Conservation (phyloP, 2,113 vertebrate genomes). For the Erpornis zantholeuca region DNA sequence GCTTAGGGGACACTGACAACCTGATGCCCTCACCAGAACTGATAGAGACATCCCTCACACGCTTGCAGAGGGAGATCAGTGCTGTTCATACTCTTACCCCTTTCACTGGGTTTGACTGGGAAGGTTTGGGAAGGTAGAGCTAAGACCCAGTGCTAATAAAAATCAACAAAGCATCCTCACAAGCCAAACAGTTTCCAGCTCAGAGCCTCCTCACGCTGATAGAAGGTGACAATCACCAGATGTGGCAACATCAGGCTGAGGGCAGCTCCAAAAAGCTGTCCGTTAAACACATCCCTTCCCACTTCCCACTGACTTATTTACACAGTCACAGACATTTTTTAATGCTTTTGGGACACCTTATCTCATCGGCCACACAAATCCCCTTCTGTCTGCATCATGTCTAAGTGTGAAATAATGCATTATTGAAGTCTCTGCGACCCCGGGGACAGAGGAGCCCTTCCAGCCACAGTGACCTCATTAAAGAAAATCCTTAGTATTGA, state of each 20-base stretch:
- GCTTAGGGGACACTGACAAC: neutral
- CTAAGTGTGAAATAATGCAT: neutral
- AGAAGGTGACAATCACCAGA: conserved; percentile 33
- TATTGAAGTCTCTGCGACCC: neutral
- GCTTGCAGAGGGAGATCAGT: neutral
- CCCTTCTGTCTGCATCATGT: neutral
- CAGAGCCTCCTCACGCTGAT: neutral
- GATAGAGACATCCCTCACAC: neutral
- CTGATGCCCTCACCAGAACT: neutral
- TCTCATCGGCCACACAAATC: neutral
- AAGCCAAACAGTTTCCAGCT: conserved; percentile 5
- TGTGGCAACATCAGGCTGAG: conserved; percentile 24
- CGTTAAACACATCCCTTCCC: neutral
- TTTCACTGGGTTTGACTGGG: neutral
- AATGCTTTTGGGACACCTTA: neutral
- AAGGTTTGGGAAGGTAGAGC: neutral
- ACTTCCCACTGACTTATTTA: neutral
- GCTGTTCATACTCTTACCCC: neutral
- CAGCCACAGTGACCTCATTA: neutral
- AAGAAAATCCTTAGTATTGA: neutral
- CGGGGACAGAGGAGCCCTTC: neutral
- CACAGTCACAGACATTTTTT: neutral
- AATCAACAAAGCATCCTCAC: neutral
- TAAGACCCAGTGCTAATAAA: neutral
- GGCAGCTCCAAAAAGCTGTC: neutral